Base-by-base conservation (phyloP, 2,797 vertebrate genomes). In the Pteronotus mesoamericanus region DNA sequence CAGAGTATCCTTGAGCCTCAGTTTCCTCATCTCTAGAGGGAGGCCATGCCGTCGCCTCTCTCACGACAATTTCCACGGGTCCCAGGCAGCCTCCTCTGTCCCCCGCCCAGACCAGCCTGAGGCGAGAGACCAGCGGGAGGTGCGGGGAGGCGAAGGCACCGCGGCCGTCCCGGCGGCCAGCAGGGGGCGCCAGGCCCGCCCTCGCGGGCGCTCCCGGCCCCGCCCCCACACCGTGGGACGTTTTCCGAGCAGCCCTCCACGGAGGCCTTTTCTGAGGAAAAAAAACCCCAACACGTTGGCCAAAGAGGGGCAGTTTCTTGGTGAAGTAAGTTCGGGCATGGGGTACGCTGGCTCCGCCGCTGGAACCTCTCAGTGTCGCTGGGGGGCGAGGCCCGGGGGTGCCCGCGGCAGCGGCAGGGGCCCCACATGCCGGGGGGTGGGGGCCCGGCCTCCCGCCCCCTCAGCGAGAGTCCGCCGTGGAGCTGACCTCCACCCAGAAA, bases 201-300 rank as follows among this genome's bases (percentile, higher is more conserved):
- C 68, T 84, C 3, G 6, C 21, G 69, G 6, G 32, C 74, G 71
- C 11, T 29, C 34, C 79, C 64, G 16, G 16, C 5, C 29, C 15
- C 21, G n/a, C n/a, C 39, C 7, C 16, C 15, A 0, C 24, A 5
- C 24, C 5, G 1, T 0, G 22, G 42, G 8, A 4, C 0, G 12
- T 66, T 83, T 86, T 34, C 66, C 59, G 64, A 55, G 37, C 37
- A 39, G 18, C 12, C 32, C 55, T 46, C 21, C 21, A 18, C 0
- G 29, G 22, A 64, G 69, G 26, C 3, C 14, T 77, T 55, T 89
- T 72, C 59, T n/a, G 57, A 82, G 83, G 59, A 80, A 37, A 9
- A 32, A 26, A 32, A n/a, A n/a, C n/a, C n/a, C n/a, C 8, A 51
- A 21, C 19, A 29, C 29, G 5, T 34, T 9, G 26, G 46, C 29